phyloP scores from a whole-genome alignment of 2,113 vertebrate genomes.

The Dendrocopos noguchii region DNA sequence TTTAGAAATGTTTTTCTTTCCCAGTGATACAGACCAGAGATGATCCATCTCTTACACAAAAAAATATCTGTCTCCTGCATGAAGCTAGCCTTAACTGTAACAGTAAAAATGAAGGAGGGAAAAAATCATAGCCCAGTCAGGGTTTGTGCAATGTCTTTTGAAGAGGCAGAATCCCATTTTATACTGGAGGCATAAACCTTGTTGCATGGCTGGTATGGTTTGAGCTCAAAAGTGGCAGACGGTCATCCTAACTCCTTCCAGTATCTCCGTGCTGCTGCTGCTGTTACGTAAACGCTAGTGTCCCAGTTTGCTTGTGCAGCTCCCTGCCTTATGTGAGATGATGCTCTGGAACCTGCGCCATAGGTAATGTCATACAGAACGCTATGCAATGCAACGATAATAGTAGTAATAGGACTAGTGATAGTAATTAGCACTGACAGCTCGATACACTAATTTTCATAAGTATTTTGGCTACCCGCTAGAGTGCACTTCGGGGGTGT shows the following conservation, averaged over 20 bases:
- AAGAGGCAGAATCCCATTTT: neutral
- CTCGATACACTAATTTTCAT: neutral
- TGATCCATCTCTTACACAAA: neutral
- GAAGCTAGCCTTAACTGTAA: neutral
- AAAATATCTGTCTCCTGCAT: neutral
- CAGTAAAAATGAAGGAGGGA: neutral
- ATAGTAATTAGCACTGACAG: neutral
- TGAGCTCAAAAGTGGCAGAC: neutral
- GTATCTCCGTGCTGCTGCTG: neutral
- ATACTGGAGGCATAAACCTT: neutral
- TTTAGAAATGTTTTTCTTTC: neutral
- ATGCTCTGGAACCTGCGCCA: constrained; percentile 14
- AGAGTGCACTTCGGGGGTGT: neutral
- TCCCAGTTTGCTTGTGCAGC: constrained; percentile 39
- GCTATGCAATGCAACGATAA: neutral
- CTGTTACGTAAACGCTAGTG: constrained; percentile 44
- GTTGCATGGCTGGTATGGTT: neutral
- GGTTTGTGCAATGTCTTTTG: neutral
- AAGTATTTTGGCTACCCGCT: neutral
- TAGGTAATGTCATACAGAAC: constrained; percentile 16
- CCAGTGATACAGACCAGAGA: neutral
- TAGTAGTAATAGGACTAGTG: neutral
- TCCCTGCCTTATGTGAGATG: neutral
- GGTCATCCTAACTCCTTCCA: neutral
- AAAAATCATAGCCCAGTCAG: neutral